Base-by-base conservation (phyloP, 2,888 invertebrate genomes). In the Thymelicus lineola region DNA sequence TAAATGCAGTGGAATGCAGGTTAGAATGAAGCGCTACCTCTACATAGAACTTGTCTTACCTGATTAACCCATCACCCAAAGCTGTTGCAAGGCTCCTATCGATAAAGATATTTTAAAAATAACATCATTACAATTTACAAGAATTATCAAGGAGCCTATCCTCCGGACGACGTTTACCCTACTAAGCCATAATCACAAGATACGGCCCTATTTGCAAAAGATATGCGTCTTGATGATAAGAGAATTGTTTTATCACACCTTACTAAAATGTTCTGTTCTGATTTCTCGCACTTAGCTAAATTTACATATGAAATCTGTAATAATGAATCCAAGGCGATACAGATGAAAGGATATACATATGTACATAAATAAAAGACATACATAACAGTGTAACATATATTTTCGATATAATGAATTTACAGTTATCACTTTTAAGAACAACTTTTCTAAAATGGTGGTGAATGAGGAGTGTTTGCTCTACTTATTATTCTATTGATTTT, bases 361-460 rank as follows among this genome's bases (percentile, higher is more conserved):
- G 72, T 77, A 86, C 80, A 87, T 86, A 91, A 93, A 93, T 91
- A 90, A 93, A 93, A 93, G 89, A 84, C 87, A 86, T 81, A 88
- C 78, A 83, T 83, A 91, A 92, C 89, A 87, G 84, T 86, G 86
- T 91, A 92, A 91, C 91, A 91, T 93, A 91, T 93, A 93, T 93
- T 92, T 86, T 86, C 85, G 86, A 87, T 86, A 88, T 82, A 86
- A 89, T 90, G 89, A 88, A 84, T 88, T 87, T 91, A 90, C 91
- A 92, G 82, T 88, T 90, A 91, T 90, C 88, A 91, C 88, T 82
- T 86, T 82, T 80, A 80, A 81, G 80, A 86, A 83, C 85, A 86
- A 80, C 83, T 86, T 84, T 71, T 79, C 82, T 85, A 87, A 79
- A 79, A 81, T 81, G 77, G 79, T 74, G 72, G 78, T 80, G 79